Conservation (phyloP, 2,888 invertebrate species). For the Troilus luridus region DNA sequence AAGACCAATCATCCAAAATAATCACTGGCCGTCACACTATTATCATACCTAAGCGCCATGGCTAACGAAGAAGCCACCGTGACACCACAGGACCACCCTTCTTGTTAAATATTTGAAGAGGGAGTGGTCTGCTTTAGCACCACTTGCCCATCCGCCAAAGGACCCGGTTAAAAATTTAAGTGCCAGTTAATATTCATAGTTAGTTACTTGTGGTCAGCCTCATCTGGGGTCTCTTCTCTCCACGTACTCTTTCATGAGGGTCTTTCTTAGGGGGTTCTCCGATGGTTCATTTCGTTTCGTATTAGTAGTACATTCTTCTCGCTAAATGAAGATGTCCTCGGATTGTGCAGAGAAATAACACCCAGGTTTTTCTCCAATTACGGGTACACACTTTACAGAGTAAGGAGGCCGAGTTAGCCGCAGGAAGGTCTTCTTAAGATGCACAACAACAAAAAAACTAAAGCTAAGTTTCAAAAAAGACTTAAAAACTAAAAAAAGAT, state of each 20-base stretch:
- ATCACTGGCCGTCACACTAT: not conserved
- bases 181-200: slow-evolving; percentile 58
- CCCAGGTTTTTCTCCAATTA: no score
- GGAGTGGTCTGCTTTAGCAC: slow-evolving; percentile 40
- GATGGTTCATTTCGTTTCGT: not conserved
- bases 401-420: no score
- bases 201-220: slow-evolving; percentile 54
- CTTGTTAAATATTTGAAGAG: slow-evolving; percentile 47
- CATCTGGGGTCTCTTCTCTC: not conserved
- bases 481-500: no score
- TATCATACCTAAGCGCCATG: not conserved
- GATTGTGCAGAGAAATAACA: no score
- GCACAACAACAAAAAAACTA: no score
- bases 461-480: no score
- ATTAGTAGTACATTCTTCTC: not conserved
- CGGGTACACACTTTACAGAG: no score
- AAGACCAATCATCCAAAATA: not conserved
- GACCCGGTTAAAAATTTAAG: slow-evolving; percentile 53
- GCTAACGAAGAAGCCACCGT: not conserved
- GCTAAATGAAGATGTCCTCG: not conserved
- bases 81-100: not conserved
- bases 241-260: not conserved
- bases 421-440: no score
- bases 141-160: slow-evolving; percentile 52
- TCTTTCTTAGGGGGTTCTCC: no score